Conservation (phyloP, 2,113 vertebrate genomes). For the Coryphaenoides rupestris region DNA sequence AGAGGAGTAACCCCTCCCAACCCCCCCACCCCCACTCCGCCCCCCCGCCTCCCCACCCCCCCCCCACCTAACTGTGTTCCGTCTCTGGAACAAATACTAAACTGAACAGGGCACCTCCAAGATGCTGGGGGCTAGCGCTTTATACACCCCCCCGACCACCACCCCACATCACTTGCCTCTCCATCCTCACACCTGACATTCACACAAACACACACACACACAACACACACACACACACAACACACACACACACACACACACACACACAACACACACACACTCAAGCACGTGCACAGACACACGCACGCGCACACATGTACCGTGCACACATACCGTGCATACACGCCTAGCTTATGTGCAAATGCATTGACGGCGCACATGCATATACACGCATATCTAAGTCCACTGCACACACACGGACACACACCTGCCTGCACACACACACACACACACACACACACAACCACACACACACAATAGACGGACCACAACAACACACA, state of each 20-base stretch:
- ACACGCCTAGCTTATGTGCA: no score
- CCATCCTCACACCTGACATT: conserved; percentile 39
- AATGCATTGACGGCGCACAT: no score
- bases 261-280: not conserved
- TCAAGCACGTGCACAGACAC: no score
- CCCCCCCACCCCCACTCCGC: not conserved
- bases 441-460: not conserved
- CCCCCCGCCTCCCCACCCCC: conserved; percentile 3
- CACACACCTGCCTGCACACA: not conserved
- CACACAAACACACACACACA: not conserved
- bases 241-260: not conserved
- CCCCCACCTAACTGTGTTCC: conserved; percentile 33
- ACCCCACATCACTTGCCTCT: no score
- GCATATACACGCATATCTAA: no score
- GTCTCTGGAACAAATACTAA: conserved; percentile 64
- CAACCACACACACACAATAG: not conserved
- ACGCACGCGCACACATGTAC: conserved; percentile 11
- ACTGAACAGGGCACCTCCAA: conserved; percentile 68
- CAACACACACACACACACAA: no score
- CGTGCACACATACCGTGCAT: no score
- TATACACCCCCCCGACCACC: conserved; percentile 50
- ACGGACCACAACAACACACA: no score
- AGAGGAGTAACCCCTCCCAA: conserved; percentile 8
- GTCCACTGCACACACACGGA: no score
- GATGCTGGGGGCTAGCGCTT: conserved; percentile 63